phyloP scores from a whole-genome alignment of 2,113 vertebrate genomes.

The Macrotus californicus region DNA sequence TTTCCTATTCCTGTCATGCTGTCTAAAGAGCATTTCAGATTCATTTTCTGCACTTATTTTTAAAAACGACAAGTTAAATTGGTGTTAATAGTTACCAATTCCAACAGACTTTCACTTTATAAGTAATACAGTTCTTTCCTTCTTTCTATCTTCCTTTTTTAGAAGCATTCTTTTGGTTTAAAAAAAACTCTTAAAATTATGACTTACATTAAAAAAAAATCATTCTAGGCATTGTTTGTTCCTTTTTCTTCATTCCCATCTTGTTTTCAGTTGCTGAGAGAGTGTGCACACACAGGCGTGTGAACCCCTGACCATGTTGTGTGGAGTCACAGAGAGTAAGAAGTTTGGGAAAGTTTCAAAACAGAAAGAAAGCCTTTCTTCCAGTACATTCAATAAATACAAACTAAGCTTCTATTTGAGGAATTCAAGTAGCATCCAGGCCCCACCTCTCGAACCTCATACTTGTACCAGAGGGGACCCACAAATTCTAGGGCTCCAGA shows the following conservation, averaged over 20 bases:
- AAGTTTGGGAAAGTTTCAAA: background rate
- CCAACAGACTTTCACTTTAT: background rate
- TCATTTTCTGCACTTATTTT: background rate
- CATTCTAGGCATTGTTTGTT: background rate
- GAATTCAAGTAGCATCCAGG: background rate
- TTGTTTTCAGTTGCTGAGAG: background rate
- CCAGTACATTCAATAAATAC: background rate
- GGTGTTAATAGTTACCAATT: background rate
- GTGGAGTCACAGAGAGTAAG: background rate
- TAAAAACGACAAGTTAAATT: background rate
- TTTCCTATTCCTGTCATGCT: background rate
- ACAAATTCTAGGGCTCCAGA: background rate
- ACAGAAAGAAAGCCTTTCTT: background rate
- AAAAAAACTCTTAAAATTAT: background rate
- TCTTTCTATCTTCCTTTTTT: background rate
- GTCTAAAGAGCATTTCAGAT: slow-evolving; percentile 2
- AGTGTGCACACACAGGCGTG: background rate
- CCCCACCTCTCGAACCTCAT: background rate
- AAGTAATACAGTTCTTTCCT: background rate
- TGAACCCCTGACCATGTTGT: background rate
- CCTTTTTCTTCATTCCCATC: background rate
- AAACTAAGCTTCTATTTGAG: background rate
- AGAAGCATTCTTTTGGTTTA: background rate
- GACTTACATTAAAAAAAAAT: background rate
- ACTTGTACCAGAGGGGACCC: background rate